Percentiles rank a stretch among this genome's conserved stretches.
Evolutionary conservation across 2,888 invertebrate species (phyloP).

Genomic region (Therioaphis trifolii): DNA sequence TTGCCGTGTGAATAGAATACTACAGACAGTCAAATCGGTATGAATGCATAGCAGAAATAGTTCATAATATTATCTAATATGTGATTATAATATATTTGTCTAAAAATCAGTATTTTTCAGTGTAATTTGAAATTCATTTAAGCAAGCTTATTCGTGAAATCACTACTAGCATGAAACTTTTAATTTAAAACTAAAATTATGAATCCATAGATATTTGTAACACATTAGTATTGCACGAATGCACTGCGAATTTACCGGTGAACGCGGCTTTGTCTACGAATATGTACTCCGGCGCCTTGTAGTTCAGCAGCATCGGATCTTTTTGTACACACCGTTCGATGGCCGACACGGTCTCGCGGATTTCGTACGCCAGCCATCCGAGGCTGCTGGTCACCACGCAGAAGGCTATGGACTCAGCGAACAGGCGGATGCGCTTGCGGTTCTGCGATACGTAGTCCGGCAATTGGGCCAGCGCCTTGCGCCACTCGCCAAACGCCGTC

Average conservation of each 20-base stretch:
- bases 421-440: conserved; percentile 15
- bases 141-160: too few species aligned
- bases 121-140: too few species aligned
- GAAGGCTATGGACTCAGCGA: conserved; percentile 39
- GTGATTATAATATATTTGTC: too few species aligned
- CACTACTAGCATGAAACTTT: too few species aligned
- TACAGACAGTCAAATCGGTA: too few species aligned
- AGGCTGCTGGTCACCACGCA: conserved; percentile 32
- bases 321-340: conserved; percentile 36
- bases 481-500: background rate
- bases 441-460: background rate
- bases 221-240: too few species aligned
- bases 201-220: too few species aligned
- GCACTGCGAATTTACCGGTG: conserved; percentile 50
- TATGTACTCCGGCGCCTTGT: conserved; percentile 44
- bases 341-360: background rate
- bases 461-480: background rate
- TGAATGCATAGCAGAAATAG: too few species aligned
- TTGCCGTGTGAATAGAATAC: too few species aligned
- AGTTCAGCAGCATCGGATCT: conserved; percentile 34
- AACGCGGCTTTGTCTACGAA: conserved; percentile 35
- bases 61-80: too few species aligned
- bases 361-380: conserved; percentile 38
- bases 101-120: too few species aligned
- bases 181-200: too few species aligned